Evolutionary conservation across 2,888 invertebrate genomes (phyloP), one percentile per base, ranked within the genome.

Genomic region (Drosophila colorata): DNA sequence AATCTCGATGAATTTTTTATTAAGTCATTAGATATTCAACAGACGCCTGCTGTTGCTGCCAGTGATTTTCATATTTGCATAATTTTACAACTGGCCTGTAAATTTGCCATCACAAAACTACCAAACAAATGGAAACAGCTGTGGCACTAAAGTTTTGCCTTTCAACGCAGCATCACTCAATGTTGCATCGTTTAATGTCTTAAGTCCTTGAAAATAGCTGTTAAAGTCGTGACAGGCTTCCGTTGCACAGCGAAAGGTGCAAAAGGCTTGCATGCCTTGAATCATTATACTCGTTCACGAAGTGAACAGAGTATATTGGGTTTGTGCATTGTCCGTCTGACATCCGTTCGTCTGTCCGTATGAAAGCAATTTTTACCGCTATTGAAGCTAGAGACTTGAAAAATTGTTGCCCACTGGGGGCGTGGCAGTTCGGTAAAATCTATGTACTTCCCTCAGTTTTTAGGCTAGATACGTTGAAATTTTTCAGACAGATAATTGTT

Each of bases 21-120:
- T 13, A 33, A 38, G 38, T 66, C 35, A 28, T 64, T 58, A 40
- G 47, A 40, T 40, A 74, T 74, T 60, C 55, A 44, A 74, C 60
- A 38, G 35, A 38, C 55, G 55, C 20, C 20, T 18, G 41, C 69
- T 68, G 69, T 43, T 74, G 59, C 51, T 55, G 48, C 37, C 47
- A 16, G 16, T 44, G 44, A 16, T 63, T 48, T 47, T 44, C 38
- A 35, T 41, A 73, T 74, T 74, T 76, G 56, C 73, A 74, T 74
- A 76, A 49, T 70, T 65, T 59, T 71, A 41, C 51, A 75, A 61
- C 76, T 58, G 52, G 16, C 20, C 53, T 71, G 67, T 49, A 53
- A 74, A 74, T 76, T 53, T 71, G 61, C 38, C 61, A 67, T 61
- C 53, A 53, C 28, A 35, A 46, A 76, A 76, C 52, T 66, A 57